Evolutionary conservation across 2,113 vertebrate genomes (phyloP).

Genomic region (Varanus komodoensis): DNA sequence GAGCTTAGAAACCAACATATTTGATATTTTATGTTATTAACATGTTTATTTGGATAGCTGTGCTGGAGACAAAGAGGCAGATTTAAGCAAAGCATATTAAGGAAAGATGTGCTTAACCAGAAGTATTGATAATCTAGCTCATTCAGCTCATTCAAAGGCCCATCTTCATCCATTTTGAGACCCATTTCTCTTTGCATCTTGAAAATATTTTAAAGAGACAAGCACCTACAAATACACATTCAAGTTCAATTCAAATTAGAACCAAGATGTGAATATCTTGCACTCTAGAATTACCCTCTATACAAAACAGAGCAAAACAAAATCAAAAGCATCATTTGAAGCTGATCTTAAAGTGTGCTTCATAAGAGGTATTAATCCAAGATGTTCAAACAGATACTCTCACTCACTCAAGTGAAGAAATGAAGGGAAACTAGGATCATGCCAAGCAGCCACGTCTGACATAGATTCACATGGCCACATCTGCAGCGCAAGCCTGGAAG

Average conservation of each 20-base stretch:
- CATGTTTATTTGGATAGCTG: conserved; percentile 51
- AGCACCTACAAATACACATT: background rate
- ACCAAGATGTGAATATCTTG: background rate
- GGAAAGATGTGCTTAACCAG: background rate
- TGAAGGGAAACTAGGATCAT: background rate
- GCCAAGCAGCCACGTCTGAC: background rate
- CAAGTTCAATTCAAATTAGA: background rate
- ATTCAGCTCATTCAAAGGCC: background rate
- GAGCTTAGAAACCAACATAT: conserved; percentile 52
- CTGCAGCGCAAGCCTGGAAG: background rate
- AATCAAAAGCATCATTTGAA: no score
- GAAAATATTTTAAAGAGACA: no score
- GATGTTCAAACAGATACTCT: no score
- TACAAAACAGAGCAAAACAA: background rate
- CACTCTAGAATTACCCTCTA: background rate
- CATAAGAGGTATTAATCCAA: no score
- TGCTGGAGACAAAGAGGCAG: conserved; percentile 56
- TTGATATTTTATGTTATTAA: conserved; percentile 53
- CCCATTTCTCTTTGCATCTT: background rate
- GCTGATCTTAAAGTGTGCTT: background rate
- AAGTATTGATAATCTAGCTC: background rate
- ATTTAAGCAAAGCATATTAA: background rate
- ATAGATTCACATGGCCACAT: no score
- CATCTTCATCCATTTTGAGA: background rate
- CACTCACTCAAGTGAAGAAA: no score